Evolutionary conservation across 1,140 invertebrate genomes (phyloP).

Genomic region (Papilio helenus): DNA sequence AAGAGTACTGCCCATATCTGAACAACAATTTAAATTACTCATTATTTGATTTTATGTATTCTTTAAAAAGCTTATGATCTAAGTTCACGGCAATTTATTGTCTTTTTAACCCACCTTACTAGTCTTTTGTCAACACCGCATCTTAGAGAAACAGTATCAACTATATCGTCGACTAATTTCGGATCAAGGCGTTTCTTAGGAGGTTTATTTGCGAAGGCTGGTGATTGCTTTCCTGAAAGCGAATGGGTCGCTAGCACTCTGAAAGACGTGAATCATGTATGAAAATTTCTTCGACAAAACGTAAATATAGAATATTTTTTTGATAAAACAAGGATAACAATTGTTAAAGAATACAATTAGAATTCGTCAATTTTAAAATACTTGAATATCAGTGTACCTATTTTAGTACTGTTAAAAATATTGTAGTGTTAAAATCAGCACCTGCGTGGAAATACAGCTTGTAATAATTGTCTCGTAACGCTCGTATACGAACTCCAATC

Average conservation of each 20-base stretch:
- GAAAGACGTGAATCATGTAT: not conserved
- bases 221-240: slow-evolving; percentile 68
- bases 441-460: slow-evolving; percentile 64
- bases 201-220: slow-evolving; percentile 58
- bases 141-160: slow-evolving; percentile 64
- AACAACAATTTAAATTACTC: too few species aligned
- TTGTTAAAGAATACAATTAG: too few species aligned
- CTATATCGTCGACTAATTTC: slow-evolving; percentile 69
- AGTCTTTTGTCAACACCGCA: slow-evolving; percentile 65
- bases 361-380: too few species aligned
- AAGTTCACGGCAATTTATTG: not conserved
- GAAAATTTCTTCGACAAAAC: not conserved
- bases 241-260: slow-evolving; percentile 75
- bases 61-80: not conserved
- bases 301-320: not conserved
- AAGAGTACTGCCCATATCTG: not conserved
- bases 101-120: slow-evolving; percentile 49
- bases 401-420: too few species aligned
- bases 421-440: slow-evolving; percentile 42
- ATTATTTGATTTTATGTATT: too few species aligned
- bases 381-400: too few species aligned
- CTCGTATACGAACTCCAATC: slow-evolving; percentile 60
- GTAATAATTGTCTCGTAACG: slow-evolving; percentile 57
- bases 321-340: too few species aligned
- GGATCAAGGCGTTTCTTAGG: slow-evolving; percentile 66